Evolutionary conservation across 2,113 vertebrate species (phyloP).

Genomic region (Prietella phreatophila): DNA sequence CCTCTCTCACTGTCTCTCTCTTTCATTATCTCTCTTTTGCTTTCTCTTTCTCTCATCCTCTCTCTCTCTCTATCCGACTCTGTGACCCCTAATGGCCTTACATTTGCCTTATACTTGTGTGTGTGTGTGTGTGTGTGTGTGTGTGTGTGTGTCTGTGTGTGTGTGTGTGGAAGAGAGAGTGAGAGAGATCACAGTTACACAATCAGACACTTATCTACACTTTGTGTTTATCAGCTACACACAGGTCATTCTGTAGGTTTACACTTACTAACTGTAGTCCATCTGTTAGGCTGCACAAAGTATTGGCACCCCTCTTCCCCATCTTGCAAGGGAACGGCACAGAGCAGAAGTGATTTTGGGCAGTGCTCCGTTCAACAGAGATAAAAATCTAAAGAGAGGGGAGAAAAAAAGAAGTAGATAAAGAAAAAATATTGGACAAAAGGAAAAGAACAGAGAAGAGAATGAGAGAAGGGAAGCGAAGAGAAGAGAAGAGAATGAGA

Average conservation of each 20-base stretch:
- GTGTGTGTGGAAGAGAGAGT: neutral
- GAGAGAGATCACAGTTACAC: neutral
- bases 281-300: neutral
- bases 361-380: neutral
- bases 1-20: neutral
- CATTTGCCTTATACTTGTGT: neutral
- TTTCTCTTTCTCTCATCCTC: neutral
- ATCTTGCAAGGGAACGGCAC: neutral
- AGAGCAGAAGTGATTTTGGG: neutral
- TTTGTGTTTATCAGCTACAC: neutral
- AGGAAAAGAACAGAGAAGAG: too few relatives aligned
- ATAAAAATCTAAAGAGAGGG: neutral
- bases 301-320: neutral
- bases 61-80: neutral
- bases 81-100: neutral
- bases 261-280: neutral
- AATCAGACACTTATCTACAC: neutral
- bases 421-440: neutral
- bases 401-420: neutral
- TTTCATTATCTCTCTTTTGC: neutral
- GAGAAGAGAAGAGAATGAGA: constrained; percentile 30
- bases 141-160: neutral
- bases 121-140: constrained; percentile 39
- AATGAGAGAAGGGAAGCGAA: neutral
- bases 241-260: neutral